A percentile compares a stretch with the other conserved stretches of the same genome.
Conservation (phyloP, 2,888 invertebrate genomes). For the Lycophotia porphyrea region DNA sequence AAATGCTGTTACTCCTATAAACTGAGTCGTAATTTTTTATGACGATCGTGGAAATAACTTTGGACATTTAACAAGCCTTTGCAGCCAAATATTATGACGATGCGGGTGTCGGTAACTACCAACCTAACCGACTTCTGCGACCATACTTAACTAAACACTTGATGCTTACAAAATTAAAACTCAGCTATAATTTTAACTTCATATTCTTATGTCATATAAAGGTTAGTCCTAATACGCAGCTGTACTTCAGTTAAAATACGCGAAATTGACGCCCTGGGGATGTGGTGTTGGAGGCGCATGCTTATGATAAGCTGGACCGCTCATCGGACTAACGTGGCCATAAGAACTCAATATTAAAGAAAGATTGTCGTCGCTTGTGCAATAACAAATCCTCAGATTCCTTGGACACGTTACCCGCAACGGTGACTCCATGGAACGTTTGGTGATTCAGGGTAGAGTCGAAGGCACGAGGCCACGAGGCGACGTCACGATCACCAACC, state of each 20-base stretch:
- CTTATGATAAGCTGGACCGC: too few relatives aligned
- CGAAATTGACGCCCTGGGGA: too few relatives aligned
- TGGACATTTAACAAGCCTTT: conserved; percentile 78
- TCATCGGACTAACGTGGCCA: too few relatives aligned
- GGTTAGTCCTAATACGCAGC: not conserved
- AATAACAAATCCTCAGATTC: too few relatives aligned
- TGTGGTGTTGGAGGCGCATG: too few relatives aligned
- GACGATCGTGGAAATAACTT: conserved; percentile 78
- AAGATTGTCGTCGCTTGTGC: too few relatives aligned
- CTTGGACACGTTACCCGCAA: too few relatives aligned
- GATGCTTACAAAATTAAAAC: conserved; percentile 7
- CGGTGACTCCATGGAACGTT: too few relatives aligned
- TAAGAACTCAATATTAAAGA: too few relatives aligned
- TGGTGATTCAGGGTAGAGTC: too few relatives aligned
- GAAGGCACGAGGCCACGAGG: too few relatives aligned
- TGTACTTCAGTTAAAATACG: not conserved
- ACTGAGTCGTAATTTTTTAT: conserved; percentile 83
- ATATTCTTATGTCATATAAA: not conserved
- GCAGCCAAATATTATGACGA: conserved; percentile 73
- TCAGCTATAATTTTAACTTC: not conserved
- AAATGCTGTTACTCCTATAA: conserved; percentile 82
- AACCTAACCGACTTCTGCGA: conserved; percentile 13
- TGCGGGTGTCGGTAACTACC: conserved; percentile 28
- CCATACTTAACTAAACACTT: conserved; percentile 22
- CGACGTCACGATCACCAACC: too few relatives aligned